These are phyloP conservation scores for Deilephila elpenor DNA, from an alignment of 2,888 invertebrate species.

Conservation along the genomic window DNA sequence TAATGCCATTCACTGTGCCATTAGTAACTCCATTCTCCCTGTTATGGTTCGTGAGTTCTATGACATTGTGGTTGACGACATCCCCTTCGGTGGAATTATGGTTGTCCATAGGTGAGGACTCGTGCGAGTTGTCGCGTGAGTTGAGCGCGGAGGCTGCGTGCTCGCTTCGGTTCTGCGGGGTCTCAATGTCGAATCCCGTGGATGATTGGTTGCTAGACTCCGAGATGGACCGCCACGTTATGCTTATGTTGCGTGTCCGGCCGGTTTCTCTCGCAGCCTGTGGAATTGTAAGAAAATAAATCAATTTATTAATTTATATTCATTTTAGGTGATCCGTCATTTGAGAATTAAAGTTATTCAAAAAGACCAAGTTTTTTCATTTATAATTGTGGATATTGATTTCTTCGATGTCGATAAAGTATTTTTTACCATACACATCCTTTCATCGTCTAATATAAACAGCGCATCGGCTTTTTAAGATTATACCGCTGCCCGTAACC, in stretches of 20 bases:
- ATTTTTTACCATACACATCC: neutral
- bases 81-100: constrained; percentile 55
- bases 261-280: constrained; percentile 68
- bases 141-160: constrained; percentile 31
- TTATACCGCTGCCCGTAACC: too few relatives aligned
- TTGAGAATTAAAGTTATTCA: too few relatives aligned
- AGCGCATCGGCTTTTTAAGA: too few relatives aligned
- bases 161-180: constrained; percentile 40
- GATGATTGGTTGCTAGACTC: constrained; percentile 80
- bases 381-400: too few relatives aligned
- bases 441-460: too few relatives aligned
- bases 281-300: neutral
- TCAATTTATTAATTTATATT: neutral
- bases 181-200: constrained; percentile 62
- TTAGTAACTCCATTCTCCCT: constrained; percentile 39
- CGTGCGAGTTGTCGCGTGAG: constrained; percentile 45
- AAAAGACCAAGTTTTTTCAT: too few relatives aligned
- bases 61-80: constrained; percentile 53
- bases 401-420: neutral
- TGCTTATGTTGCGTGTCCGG: constrained; percentile 74
- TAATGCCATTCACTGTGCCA: constrained; percentile 56
- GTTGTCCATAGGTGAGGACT: constrained; percentile 55
- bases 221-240: constrained; percentile 80
- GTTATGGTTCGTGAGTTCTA: constrained; percentile 52
- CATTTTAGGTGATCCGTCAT: neutral